A percentile compares a stretch with the other conserved stretches of the same genome.
These are phyloP conservation scores for Nyctalus aviator DNA, from an alignment of 2,797 vertebrate genomes.

Conservation along the genomic window DNA sequence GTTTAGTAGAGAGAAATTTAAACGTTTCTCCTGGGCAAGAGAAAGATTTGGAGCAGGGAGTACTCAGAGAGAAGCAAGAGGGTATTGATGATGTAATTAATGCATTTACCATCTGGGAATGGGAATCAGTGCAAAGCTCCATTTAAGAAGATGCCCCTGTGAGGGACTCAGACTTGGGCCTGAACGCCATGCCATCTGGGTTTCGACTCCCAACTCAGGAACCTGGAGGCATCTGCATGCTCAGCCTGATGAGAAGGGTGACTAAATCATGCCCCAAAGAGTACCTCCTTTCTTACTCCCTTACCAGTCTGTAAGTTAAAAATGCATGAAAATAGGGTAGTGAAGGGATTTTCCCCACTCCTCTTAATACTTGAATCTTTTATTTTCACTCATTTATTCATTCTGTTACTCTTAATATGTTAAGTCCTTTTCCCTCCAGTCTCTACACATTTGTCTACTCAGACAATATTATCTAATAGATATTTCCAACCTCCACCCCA, in stretches of 20 bases:
- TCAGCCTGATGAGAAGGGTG: background rate
- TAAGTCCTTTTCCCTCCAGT: background rate
- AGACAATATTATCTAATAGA: background rate
- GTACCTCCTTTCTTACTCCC: background rate
- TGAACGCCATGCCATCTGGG: background rate
- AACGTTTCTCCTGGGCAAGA: conserved; percentile 74
- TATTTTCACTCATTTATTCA: background rate
- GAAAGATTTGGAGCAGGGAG: conserved; percentile 77
- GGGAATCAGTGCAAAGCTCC: background rate
- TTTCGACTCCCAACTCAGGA: background rate
- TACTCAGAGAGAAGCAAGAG: conserved; percentile 46
- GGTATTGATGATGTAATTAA: conserved; percentile 25
- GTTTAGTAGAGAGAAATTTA: conserved; percentile 74
- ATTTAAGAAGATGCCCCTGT: background rate
- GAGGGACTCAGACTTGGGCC: background rate
- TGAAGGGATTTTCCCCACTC: background rate
- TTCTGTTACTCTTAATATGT: background rate
- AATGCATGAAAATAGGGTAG: background rate
- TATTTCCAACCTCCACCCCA: background rate
- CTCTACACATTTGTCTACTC: background rate
- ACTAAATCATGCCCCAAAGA: background rate
- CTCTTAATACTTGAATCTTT: conserved; percentile 4
- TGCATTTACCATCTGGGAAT: conserved; percentile 16
- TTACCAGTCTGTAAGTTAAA: background rate
- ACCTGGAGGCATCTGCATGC: background rate